These are phyloP conservation scores for Hydrolagus affinis DNA, from an alignment of 2,113 vertebrate species.

Conservation along the genomic window DNA sequence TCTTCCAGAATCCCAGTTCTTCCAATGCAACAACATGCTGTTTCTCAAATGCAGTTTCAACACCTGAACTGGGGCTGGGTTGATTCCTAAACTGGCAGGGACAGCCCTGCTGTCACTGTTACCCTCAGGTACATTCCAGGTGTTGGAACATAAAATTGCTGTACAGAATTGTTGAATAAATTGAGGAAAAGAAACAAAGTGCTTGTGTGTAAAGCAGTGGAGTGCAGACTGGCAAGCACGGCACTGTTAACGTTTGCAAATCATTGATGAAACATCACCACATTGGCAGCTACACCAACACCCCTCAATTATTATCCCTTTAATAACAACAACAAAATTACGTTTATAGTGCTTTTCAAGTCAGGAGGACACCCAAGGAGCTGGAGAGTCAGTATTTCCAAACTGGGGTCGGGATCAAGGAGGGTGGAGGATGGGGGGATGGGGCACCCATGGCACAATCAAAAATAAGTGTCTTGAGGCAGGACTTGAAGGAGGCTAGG, in stretches of 20 bases:
- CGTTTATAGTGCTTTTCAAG: no score
- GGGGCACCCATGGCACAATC: not conserved
- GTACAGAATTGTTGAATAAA: not conserved
- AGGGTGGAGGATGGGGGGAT: no score
- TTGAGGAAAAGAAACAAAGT: not conserved
- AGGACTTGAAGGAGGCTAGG: no score
- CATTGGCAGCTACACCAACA: not conserved
- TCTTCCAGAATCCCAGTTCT: no score
- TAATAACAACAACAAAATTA: no score
- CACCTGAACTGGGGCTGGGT: not conserved
- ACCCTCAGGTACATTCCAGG: not conserved
- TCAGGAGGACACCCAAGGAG: not conserved
- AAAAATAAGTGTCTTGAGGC: not conserved
- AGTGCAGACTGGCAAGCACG: no score
- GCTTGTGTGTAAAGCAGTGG: not conserved
- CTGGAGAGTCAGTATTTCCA: not conserved
- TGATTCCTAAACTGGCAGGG: not conserved
- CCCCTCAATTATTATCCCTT: not conserved
- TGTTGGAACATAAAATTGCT: not conserved
- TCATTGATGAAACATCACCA: constrained; percentile 4
- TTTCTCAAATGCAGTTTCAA: not conserved
- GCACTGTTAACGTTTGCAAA: not conserved
- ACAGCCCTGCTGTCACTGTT: no score
- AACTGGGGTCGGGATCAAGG: not conserved
- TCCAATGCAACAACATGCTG: no score